Base-by-base conservation (phyloP, 23 tunicate species). In the Trididemnum nubilum region DNA sequence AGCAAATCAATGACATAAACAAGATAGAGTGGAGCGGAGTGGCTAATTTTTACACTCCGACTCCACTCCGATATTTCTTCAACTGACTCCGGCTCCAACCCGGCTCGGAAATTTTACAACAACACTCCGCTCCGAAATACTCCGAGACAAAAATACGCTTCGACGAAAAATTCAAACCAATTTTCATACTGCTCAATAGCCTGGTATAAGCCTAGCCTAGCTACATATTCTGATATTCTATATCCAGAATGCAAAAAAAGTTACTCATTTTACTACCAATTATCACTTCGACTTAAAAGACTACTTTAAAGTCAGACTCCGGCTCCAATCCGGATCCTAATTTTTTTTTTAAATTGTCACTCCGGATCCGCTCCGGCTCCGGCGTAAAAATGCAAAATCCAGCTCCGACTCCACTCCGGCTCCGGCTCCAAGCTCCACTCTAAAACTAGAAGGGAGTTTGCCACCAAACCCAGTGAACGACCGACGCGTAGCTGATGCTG, bases 11-110 rank as follows among this genome's bases (percentile, higher is more conserved):
- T n/a, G n/a, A n/a, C n/a, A n/a, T n/a, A n/a, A n/a, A n/a, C n/a
- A n/a, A n/a, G 15, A 15, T 44, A 44, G 54, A 44, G 54, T 44
- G 54, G 54, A 44, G 54, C 54, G 54, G 54, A 44, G 54, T 44
- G 54, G 54, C 54, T 61, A 26, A 61, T 21, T 21, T 21, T n/a
- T 21, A 21, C 27, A 61, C 67, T 61, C 67, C 67, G 29, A 61
- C 67, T 61, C 67, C 67, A 61, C 21, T n/a, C 67, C 29, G 29
- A 61, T 4, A 61, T 25, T 21, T 61, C 26, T 26, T 4, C 21
- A n/a, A 21, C 67, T 61, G 67, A 61, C 67, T 61, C 67, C 67
- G 54, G 15, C 54, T 44, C 54, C 54, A 44, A 44, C 15, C 54
- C 54, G 15, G 54, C 54, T 44, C 54, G 12, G 54, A 44, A 44